Base-by-base conservation (phyloP, 2,888 invertebrate species). In the Halictus quadricinctus region DNA sequence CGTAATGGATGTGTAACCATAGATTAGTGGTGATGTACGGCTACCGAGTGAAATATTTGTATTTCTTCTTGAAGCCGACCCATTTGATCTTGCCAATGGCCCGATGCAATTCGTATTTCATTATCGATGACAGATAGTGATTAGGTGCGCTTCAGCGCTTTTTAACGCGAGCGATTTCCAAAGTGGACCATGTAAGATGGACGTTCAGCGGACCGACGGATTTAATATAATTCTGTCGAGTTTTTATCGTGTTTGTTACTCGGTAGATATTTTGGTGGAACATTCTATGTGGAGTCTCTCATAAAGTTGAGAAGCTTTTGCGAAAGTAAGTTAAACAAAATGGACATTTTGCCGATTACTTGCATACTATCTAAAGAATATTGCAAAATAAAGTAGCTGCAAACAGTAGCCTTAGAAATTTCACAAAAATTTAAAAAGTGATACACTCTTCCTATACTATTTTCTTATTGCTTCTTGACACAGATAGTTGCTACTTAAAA, bases 1-100 rank as follows among this genome's bases (percentile, higher is more conserved):
- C 79, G 77, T 76, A 81, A 81, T 75, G 87, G 82, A 85, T 81
- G 87, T 81, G 80, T 74, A 80, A 83, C 36, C 81, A 72, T 74
- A 85, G 85, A 88, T 88, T 88, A 88, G 85, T 66, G 36, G 88
- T 88, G 88, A 88, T 82, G 75, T 85, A 88, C 85, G 85, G 76
- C 88, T 60, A 72, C 64, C 70, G 60, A 73, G 84, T 79, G 72
- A 82, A 87, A 82, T 78, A 81, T 84, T 84, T 84, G 72, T 84
- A 84, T 72, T 75, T 84, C 79, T 79, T 72, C 70, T 79, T 80
- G 58, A 80, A 85, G 76, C 48, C 50, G 64, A 66, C 6, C 41
- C 72, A 7, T 54, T 78, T 43, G 70, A 72, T 69, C 41, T 2
- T 8, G 50, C 54, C 50, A 50, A 18, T 50, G 58, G 58, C 6